Percentiles rank a stretch among this genome's conserved stretches.
phyloP scores from a whole-genome alignment of 2,888 invertebrate genomes.

The Cantharis nigra region DNA sequence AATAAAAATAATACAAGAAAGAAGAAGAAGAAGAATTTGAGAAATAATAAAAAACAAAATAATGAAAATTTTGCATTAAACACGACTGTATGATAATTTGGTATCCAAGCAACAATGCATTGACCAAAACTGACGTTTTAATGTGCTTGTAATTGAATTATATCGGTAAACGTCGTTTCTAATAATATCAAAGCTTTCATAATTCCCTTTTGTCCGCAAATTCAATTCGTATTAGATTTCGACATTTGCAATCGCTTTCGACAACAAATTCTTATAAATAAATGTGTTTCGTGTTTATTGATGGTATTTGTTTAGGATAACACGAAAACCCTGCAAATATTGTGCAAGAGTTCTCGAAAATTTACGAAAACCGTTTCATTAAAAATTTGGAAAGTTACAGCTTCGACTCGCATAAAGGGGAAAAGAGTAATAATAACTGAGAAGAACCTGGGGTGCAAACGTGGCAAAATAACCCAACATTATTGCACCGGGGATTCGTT shows the following conservation, averaged over 20 bases:
- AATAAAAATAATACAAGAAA: not conserved
- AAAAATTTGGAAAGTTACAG: not conserved
- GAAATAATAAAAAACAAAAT: not conserved
- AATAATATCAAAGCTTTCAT: slow-evolving; percentile 12
- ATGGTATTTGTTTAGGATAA: not conserved
- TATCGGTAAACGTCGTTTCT: slow-evolving; percentile 28
- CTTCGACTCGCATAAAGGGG: slow-evolving; percentile 5
- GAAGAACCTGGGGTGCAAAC: slow-evolving; percentile 25
- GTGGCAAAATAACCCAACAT: slow-evolving; percentile 29
- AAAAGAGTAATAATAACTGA: slow-evolving; percentile 28
- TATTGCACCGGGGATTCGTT: slow-evolving; percentile 33
- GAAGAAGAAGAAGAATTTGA: not conserved
- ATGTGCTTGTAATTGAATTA: slow-evolving; percentile 27
- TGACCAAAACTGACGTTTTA: slow-evolving; percentile 20
- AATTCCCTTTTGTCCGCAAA: slow-evolving; percentile 24
- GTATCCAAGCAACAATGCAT: not conserved
- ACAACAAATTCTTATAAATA: not conserved
- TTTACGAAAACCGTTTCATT: not conserved
- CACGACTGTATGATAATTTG: not conserved
- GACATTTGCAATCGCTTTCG: slow-evolving; percentile 17
- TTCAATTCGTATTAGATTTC: slow-evolving; percentile 28
- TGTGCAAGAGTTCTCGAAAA: not conserved
- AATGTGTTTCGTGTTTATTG: not conserved
- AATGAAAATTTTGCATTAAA: not conserved
- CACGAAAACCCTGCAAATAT: not conserved